Evolutionary conservation across 2,888 invertebrate genomes (phyloP).

Genomic region (Cistogaster globosa): DNA sequence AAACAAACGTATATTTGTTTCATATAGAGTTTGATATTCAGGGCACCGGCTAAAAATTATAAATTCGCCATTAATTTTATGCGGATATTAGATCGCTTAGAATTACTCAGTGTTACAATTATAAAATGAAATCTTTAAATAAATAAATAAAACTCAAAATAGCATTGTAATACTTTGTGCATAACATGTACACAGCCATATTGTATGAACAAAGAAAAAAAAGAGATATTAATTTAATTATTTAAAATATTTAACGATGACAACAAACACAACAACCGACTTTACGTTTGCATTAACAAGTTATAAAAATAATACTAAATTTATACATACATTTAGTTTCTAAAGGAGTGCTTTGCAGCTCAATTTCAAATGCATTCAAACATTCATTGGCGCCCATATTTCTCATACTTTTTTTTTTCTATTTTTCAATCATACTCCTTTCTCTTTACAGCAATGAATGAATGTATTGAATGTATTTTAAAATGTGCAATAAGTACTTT

Average conservation of each 20-base stretch:
- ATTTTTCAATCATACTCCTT: constrained; percentile 2
- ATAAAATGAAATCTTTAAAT: too few relatives aligned
- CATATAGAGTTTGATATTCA: too few relatives aligned
- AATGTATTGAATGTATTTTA: constrained; percentile 22
- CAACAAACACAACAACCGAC: constrained; percentile 40
- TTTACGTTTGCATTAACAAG: constrained; percentile 58
- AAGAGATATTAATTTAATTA: constrained; percentile 33
- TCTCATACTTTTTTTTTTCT: neutral
- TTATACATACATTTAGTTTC: constrained; percentile 61
- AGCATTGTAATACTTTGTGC: constrained; percentile 64
- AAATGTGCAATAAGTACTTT: constrained; percentile 29
- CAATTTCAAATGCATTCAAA: constrained; percentile 30
- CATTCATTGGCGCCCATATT: neutral
- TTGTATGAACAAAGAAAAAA: neutral
- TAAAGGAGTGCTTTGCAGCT: constrained; percentile 43
- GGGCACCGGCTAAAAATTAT: too few relatives aligned
- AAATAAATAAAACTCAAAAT: constrained; percentile 28
- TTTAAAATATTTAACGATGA: constrained; percentile 29
- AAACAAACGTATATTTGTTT: too few relatives aligned
- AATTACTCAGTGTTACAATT: neutral
- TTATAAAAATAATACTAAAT: constrained; percentile 61
- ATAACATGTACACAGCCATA: constrained; percentile 70
- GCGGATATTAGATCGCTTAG: too few relatives aligned
- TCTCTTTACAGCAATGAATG: neutral
- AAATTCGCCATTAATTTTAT: too few relatives aligned